These are phyloP conservation scores for Sebastes baramenuke DNA, from an alignment of 2,797 vertebrate genomes.

Conservation along the genomic window DNA sequence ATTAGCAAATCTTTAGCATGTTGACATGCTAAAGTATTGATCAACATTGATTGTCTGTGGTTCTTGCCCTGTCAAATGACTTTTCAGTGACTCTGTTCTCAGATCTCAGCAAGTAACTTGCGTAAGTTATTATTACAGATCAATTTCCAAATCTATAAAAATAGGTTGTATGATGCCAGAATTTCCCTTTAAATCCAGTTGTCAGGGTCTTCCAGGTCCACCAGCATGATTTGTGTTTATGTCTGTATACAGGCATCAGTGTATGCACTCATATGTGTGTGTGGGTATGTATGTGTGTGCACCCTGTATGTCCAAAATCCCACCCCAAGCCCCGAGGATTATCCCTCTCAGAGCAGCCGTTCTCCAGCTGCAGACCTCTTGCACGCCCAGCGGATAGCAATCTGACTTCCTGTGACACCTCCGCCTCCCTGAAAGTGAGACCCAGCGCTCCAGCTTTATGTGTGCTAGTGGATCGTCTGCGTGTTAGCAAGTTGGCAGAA, in stretches of 20 bases:
- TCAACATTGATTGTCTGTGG: neutral
- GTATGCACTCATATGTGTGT: constrained; percentile 19
- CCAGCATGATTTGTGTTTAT: constrained; percentile 32
- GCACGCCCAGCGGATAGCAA: constrained; percentile 65
- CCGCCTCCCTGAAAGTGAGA: constrained; percentile 67
- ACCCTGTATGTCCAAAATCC: constrained; percentile 58
- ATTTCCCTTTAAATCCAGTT: constrained; percentile 63
- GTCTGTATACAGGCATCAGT: constrained; percentile 16
- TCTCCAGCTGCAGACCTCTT: constrained; percentile 73
- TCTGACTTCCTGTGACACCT: constrained; percentile 75
- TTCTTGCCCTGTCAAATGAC: neutral
- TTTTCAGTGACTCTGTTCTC: neutral
- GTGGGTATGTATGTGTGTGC: constrained; percentile 38
- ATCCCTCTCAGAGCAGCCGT: constrained; percentile 61
- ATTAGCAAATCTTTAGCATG: neutral
- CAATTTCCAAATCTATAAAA: neutral
- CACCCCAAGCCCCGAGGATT: constrained; percentile 68
- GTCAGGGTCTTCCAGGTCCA: constrained; percentile 29
- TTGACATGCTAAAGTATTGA: neutral
- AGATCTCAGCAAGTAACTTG: neutral
- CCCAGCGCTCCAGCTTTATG: constrained; percentile 34
- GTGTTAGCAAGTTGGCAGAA: constrained; percentile 58
- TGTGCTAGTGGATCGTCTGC: constrained; percentile 20
- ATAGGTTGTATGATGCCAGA: neutral
- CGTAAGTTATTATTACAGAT: neutral